Evolutionary conservation across 2,888 invertebrate species (phyloP), one percentile per base, ranked within the genome.

Genomic region (Malthinus seriepunctatus): DNA sequence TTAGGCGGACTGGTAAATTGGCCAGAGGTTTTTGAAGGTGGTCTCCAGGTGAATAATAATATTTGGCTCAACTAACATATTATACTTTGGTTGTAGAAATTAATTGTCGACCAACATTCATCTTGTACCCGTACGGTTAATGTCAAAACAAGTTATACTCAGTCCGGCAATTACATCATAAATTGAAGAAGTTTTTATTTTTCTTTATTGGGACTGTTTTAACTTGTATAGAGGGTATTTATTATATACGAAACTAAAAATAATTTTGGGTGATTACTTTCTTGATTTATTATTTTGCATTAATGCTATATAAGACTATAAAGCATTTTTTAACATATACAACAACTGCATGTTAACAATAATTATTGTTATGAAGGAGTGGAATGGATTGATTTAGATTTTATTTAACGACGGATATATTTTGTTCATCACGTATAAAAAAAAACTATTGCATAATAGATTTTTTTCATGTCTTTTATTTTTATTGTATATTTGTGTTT

Each of bases 91-190:
- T 71, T 67, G 72, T 71, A 66, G 71, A 68, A 73, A 75, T 74
- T 75, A 75, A 75, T 75, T 75, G 74, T 75, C 71, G 70, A 66
- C 66, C 68, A 67, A 68, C 71, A 71, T 75, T 73, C 73, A 73
- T 75, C 74, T 74, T 70, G 66, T 64, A 66, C 63, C 66, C 67
- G 69, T 67, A 70, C 70, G 71, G 23, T 71, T 73, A 69, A 70
- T 67, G 73, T 74, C 73, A 71, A 72, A 74, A 73, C 72, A 70
- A 70, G 69, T 74, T 73, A 71, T 65, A 63, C 55, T 57, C 62
- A 57, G 64, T 62, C 54, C 51, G 63, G 70, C 70, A 72, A 72
- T 71, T 73, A 72, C 70, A 64, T 70, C 69, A 71, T 70, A 71
- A 71, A 72, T 72, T 69, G 70, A 68, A 68, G 68, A 59, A 62